Conservation (phyloP, 1,140 invertebrate genomes). For the Frieseomelitta varia region DNA sequence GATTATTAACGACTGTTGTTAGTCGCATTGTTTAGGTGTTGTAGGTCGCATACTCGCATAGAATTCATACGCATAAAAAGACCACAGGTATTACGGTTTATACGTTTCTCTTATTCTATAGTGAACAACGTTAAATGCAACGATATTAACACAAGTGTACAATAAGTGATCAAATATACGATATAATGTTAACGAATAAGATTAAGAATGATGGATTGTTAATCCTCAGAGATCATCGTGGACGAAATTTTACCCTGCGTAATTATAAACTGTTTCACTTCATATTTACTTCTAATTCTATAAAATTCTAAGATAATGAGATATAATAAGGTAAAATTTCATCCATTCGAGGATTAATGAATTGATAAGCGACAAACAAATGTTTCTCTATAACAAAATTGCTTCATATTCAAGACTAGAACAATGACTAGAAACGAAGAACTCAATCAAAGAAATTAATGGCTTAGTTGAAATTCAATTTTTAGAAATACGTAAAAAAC, state of each 20-base stretch:
- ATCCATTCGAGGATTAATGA: too few species aligned
- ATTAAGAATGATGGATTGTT: neutral
- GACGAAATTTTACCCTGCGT: neutral
- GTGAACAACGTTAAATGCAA: neutral
- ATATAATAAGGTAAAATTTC: too few species aligned
- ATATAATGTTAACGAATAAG: neutral
- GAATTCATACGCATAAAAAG: constrained; percentile 9
- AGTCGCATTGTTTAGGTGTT: neutral
- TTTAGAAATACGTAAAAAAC: too few species aligned
- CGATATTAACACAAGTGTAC: neutral
- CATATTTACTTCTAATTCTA: too few species aligned
- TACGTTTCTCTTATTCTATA: neutral
- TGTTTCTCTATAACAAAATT: neutral
- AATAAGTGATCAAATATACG: neutral
- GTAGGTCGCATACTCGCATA: neutral
- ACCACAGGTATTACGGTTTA: neutral
- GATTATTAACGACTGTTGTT: neutral
- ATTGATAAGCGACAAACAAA: neutral
- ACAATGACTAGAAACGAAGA: neutral
- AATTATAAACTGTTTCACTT: neutral
- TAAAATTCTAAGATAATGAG: too few species aligned
- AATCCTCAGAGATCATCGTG: neutral
- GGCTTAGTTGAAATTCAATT: neutral
- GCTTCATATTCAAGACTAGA: neutral
- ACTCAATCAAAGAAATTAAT: neutral